Conservation (phyloP, 2,113 vertebrate species). For the Dasyurus viverrinus region DNA sequence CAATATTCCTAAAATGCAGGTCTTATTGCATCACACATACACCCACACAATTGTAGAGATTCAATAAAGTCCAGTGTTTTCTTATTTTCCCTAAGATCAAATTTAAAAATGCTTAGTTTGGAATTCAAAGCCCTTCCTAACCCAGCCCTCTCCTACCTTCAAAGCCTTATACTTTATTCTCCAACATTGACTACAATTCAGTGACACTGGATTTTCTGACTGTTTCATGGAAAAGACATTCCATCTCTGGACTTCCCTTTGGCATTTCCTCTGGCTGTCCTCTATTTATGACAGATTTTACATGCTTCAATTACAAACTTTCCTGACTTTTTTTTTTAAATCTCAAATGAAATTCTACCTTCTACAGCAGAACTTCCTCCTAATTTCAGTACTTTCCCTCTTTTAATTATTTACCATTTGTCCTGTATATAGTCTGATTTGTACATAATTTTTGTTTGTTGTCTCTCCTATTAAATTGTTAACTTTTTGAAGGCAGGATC, state of each 20-base stretch:
- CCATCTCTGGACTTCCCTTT: not conserved
- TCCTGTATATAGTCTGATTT: not conserved
- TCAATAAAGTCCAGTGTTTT: not conserved
- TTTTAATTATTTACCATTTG: not conserved
- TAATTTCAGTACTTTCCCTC: not conserved
- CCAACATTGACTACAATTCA: not conserved
- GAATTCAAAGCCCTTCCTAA: not conserved
- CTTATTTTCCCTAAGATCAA: not conserved
- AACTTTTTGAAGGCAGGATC: not conserved
- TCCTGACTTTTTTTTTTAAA: not conserved
- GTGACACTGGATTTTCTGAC: not conserved
- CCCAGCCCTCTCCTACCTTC: not conserved
- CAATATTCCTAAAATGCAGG: not conserved
- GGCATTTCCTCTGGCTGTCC: not conserved
- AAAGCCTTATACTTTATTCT: fast-evolving
- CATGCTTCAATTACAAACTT: not conserved
- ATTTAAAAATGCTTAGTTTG: not conserved
- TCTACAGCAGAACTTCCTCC: not conserved
- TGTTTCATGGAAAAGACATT: not conserved
- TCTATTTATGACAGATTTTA: not conserved
- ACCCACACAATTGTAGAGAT: too few relatives aligned
- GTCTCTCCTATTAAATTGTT: not conserved
- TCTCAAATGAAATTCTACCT: not conserved
- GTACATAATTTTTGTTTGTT: not conserved
- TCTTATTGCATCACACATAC: not conserved